Evolutionary conservation across 2,113 vertebrate genomes (phyloP).

Genomic region (Rhinolophus ferrumequinum): DNA sequence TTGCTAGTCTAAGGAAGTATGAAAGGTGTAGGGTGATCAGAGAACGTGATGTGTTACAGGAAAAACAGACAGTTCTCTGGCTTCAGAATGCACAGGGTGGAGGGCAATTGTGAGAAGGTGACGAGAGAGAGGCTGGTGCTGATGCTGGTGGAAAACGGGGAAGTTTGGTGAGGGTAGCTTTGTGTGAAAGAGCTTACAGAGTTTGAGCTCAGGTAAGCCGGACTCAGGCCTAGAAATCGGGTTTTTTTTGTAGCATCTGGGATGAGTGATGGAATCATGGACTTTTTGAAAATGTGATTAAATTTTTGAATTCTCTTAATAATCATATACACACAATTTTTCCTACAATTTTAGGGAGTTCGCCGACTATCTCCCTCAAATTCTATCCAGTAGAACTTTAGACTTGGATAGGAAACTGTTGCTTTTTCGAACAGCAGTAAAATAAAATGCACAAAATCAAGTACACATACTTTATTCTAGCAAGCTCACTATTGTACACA

Average conservation of each 20-base stretch:
- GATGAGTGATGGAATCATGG: neutral
- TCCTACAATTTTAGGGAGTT: neutral
- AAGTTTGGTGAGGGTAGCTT: neutral
- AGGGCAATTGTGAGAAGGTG: neutral
- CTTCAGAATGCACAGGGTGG: neutral
- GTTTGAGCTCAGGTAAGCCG: neutral
- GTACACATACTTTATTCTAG: neutral
- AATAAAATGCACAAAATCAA: neutral
- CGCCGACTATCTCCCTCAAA: neutral
- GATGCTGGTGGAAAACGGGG: neutral
- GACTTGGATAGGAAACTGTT: neutral
- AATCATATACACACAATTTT: neutral
- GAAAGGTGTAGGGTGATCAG: neutral
- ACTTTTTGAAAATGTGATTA: constrained; percentile 32
- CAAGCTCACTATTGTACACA: neutral
- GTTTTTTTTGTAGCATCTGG: neutral
- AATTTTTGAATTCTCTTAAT: neutral
- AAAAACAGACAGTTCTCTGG: neutral
- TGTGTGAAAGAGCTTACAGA: neutral
- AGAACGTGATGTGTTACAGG: neutral
- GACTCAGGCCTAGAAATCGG: neutral
- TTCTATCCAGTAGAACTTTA: neutral
- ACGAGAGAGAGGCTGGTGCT: neutral
- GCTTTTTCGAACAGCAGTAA: neutral
- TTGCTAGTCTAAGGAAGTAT: neutral